Evolutionary conservation across 2,888 invertebrate genomes (phyloP).

Genomic region (Melanostoma mellinum): DNA sequence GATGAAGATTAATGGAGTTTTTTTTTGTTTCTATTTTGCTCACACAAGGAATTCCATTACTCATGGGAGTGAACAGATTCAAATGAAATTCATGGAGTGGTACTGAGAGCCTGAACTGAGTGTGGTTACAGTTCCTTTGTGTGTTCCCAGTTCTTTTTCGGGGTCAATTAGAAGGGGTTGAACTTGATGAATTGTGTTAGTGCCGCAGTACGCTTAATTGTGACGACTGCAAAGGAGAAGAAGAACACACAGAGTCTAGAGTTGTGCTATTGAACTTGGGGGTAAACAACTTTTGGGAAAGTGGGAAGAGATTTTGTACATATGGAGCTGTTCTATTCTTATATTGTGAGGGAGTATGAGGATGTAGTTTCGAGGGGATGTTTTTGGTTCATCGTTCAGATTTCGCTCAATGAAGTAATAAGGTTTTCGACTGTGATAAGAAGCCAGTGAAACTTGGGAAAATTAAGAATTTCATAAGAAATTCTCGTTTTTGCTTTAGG

Average conservation of each 20-base stretch:
- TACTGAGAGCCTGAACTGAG: conserved; percentile 2
- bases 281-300: background rate
- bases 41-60: conserved; percentile 1
- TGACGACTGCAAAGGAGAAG: background rate
- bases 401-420: too few relatives aligned
- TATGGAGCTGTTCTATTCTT: too few relatives aligned
- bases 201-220: conserved; percentile 9
- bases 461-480: too few relatives aligned
- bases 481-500: too few relatives aligned
- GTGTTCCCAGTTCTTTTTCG: conserved; percentile 20
- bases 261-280: conserved; percentile 20
- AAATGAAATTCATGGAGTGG: conserved; percentile 13
- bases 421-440: too few relatives aligned
- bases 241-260: background rate
- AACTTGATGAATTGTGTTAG: conserved; percentile 26
- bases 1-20: conserved; percentile 52
- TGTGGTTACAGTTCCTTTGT: conserved; percentile 32
- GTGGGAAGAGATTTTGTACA: too few relatives aligned
- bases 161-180: conserved; percentile 30
- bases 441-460: too few relatives aligned
- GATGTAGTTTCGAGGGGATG: too few relatives aligned
- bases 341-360: too few relatives aligned
- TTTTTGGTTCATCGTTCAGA: too few relatives aligned
- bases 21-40: background rate
- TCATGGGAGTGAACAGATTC: conserved; percentile 36